These are phyloP conservation scores for Disparrhopalites patrizii DNA, from an alignment of 2,888 invertebrate genomes.

Conservation along the genomic window DNA sequence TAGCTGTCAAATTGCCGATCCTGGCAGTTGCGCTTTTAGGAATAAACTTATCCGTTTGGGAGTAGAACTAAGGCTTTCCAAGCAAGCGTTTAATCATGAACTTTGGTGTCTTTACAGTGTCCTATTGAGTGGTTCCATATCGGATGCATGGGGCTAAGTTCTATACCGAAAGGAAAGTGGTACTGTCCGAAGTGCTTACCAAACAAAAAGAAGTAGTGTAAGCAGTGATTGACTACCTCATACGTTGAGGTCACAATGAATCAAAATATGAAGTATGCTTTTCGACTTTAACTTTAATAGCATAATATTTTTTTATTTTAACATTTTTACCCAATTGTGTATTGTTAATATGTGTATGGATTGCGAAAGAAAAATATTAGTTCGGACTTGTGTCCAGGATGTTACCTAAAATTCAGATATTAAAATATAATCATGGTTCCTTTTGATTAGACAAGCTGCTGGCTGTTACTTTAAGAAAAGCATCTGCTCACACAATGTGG, in stretches of 20 bases:
- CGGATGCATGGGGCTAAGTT: constrained; percentile 83
- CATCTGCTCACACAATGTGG: not conserved
- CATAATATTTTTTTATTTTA: not conserved
- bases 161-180: constrained; percentile 93
- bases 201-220: constrained; percentile 21
- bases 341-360: not conserved
- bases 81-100: not conserved
- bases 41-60: too few species aligned
- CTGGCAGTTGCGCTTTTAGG: too few species aligned
- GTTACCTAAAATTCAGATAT: too few species aligned
- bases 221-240: too few species aligned
- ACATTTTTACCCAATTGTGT: not conserved
- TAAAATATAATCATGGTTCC: too few species aligned
- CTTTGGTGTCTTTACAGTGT: constrained; percentile 54
- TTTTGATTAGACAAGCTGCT: too few species aligned
- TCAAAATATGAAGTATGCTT: not conserved
- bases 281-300: too few species aligned
- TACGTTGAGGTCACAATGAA: not conserved
- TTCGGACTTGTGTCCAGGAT: too few species aligned
- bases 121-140: constrained; percentile 97
- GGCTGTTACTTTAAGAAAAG: not conserved
- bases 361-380: too few species aligned
- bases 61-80: not conserved
- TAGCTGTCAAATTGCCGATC: too few species aligned
- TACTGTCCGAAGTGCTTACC: constrained; percentile 82